Evolutionary conservation across 2,113 vertebrate species (phyloP).

Genomic region (Sinocyclocheilus anophthalmus): DNA sequence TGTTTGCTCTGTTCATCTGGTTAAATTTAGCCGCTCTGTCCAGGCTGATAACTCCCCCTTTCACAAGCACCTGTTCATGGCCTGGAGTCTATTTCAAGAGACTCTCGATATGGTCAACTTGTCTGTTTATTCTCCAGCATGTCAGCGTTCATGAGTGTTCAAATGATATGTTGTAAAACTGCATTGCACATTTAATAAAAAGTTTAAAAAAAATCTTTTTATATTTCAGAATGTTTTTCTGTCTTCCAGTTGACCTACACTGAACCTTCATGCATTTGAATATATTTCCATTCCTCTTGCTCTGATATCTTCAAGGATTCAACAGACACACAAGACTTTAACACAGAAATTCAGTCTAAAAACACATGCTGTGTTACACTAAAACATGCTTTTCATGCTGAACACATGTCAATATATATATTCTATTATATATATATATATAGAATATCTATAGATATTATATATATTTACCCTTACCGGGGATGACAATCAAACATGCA

Average conservation of each 20-base stretch:
- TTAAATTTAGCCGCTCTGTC: conserved; percentile 80
- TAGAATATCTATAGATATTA: too few relatives aligned
- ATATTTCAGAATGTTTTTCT: not conserved
- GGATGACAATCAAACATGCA: not conserved
- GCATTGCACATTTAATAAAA: not conserved
- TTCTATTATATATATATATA: not conserved
- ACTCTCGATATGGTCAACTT: conserved; percentile 82
- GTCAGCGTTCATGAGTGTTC: conserved; percentile 50
- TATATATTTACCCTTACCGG: not conserved
- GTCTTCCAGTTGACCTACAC: not conserved
- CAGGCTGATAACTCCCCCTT: conserved; percentile 66
- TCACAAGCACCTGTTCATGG: conserved; percentile 88
- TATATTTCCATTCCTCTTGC: not conserved
- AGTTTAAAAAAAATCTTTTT: not conserved
- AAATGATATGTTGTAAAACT: not conserved
- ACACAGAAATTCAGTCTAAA: not conserved
- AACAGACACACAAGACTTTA: not conserved
- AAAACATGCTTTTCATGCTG: not conserved
- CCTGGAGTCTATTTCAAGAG: conserved; percentile 87
- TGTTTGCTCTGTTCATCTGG: conserved; percentile 65
- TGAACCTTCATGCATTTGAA: not conserved
- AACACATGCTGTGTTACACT: not conserved
- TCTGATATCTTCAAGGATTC: not conserved
- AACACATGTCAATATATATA: not conserved
- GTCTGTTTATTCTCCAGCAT: conserved; percentile 76